Conservation (phyloP, 2,888 invertebrate species). For the Agrochola litura region DNA sequence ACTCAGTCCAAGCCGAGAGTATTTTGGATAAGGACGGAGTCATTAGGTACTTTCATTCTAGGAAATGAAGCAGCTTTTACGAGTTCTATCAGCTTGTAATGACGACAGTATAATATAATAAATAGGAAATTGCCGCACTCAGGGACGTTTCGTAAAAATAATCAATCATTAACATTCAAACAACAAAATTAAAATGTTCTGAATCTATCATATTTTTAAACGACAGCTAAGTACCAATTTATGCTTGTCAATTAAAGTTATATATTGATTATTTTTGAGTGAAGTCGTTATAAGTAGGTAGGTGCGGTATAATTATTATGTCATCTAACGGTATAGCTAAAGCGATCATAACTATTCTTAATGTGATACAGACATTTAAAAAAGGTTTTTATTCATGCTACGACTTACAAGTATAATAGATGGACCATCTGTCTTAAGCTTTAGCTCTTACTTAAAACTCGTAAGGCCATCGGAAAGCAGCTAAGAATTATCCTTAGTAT, state of each 20-base stretch:
- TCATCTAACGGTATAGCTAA: neutral
- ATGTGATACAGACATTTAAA: neutral
- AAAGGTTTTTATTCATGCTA: neutral
- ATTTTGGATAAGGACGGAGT: neutral
- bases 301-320: neutral
- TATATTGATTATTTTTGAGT: neutral
- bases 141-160: neutral
- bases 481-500: neutral
- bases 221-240: neutral
- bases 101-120: neutral
- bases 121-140: neutral
- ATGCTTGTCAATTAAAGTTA: neutral
- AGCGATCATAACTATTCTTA: conserved; percentile 14
- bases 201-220: neutral
- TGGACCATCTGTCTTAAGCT: conserved; percentile 3
- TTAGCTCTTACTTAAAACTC: conserved; percentile 5
- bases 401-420: neutral
- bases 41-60: conserved; percentile 2
- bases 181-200: neutral
- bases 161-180: neutral
- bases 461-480: conserved; percentile 11
- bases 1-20: neutral
- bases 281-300: neutral
- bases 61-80: neutral
- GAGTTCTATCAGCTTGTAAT: neutral